Evolutionary conservation across 92 coral and sea anemone species (phyloP).

Genomic region (Epizoanthus fatuus): DNA sequence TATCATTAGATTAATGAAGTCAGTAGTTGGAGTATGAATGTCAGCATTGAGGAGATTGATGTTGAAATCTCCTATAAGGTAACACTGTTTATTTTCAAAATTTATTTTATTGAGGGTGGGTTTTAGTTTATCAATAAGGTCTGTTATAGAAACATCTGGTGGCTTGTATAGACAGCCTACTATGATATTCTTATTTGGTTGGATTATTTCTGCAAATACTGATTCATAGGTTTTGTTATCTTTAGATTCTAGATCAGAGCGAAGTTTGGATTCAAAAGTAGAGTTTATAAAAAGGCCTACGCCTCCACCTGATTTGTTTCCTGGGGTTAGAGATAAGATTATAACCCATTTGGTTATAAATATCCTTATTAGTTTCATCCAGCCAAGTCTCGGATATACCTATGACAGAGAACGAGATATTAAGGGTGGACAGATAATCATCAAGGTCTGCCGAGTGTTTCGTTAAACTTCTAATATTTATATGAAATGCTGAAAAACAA

Average conservation of each 20-base stretch:
- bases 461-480: conserved; percentile 5
- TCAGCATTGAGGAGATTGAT: conserved; percentile 17
- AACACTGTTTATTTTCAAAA: conserved; percentile 43
- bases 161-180: conserved; percentile 49
- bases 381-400: conserved; percentile 57
- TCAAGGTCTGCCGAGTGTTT: conserved; percentile 34
- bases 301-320: conserved; percentile 48
- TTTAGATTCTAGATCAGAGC: conserved; percentile 34
- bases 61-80: conserved; percentile 26
- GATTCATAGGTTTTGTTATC: conserved; percentile 27
- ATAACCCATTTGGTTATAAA: conserved; percentile 42
- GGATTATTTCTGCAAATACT: conserved; percentile 33
- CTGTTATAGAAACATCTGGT: conserved; percentile 37
- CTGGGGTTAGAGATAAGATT: conserved; percentile 28
- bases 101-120: conserved; percentile 10
- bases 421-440: conserved; percentile 30
- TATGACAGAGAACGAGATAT: conserved; percentile 19
- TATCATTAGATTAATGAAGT: background rate
- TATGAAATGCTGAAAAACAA: conserved; percentile 15
- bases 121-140: conserved; percentile 22
- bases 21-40: conserved; percentile 5
- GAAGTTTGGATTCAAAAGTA: conserved; percentile 38
- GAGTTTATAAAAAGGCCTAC: conserved; percentile 32
- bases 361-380: conserved; percentile 22
- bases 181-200: conserved; percentile 43